Percentiles rank a stretch among this genome's conserved stretches.
Conservation (phyloP, 1,140 invertebrate genomes). For the Bombus huntii region DNA sequence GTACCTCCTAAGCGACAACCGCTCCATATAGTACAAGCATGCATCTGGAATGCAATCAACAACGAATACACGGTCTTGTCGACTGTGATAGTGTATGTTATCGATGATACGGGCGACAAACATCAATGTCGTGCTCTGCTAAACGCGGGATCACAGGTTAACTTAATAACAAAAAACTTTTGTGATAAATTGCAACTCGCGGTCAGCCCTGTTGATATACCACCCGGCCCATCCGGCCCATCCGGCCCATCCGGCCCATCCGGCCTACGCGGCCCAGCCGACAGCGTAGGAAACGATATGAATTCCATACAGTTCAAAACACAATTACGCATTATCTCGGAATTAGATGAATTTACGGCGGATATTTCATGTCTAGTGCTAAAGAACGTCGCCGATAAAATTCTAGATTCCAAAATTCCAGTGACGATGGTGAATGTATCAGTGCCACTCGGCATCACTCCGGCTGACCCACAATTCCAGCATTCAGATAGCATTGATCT, state of each 20-base stretch:
- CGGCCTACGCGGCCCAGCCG: no score
- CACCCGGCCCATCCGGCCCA: accelerated
- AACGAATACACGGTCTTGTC: no score
- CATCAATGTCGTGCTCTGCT: no score
- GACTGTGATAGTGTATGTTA: accelerated
- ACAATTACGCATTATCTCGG: accelerated
- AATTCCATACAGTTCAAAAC: no score
- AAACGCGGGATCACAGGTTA: no score
- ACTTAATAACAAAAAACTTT: no score
- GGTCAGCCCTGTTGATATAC: accelerated
- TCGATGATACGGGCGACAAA: accelerated
- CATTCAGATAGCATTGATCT: accelerated
- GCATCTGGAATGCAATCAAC: accelerated
- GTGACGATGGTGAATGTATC: accelerated
- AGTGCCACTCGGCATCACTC: accelerated
- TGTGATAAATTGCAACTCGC: accelerated
- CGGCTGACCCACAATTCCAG: no score
- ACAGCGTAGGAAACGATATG: accelerated
- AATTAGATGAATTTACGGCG: accelerated
- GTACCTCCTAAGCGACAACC: accelerated
- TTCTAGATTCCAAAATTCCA: no score
- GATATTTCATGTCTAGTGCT: accelerated
- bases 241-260: no score
- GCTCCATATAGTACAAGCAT: accelerated
- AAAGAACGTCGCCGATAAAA: accelerated